These are phyloP conservation scores for Rhynchotus rufescens DNA, from an alignment of 2,797 vertebrate species.

Conservation along the genomic window DNA sequence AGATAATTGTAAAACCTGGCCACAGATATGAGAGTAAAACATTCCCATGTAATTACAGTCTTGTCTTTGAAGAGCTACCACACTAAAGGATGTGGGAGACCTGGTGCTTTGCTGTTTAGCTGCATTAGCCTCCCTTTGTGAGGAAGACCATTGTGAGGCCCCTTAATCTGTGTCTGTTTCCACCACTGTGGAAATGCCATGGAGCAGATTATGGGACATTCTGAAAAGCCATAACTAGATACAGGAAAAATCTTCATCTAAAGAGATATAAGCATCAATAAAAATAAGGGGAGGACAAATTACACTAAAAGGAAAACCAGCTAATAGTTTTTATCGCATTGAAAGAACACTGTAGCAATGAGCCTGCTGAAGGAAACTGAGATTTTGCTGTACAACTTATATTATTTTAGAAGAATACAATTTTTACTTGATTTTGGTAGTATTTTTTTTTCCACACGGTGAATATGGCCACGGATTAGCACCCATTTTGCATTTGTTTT, in stretches of 20 bases:
- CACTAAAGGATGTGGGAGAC: background rate
- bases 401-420: background rate
- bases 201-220: background rate
- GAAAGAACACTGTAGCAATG: background rate
- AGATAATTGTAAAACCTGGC: too few species aligned
- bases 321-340: background rate
- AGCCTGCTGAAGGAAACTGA: background rate
- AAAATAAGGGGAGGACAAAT: background rate
- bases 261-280: background rate
- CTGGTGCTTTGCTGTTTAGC: background rate
- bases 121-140: background rate
- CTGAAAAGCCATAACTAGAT: background rate
- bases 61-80: background rate
- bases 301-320: background rate
- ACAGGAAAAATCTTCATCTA: background rate
- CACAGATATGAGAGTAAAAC: background rate
- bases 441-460: accelerated
- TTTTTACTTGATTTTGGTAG: background rate
- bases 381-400: background rate
- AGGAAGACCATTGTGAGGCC: background rate
- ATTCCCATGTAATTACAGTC: background rate
- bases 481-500: background rate
- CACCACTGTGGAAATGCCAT: background rate
- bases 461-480: background rate
- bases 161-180: background rate